phyloP scores from a whole-genome alignment of 2,797 vertebrate species.

The Brachyalestes nurse region DNA sequence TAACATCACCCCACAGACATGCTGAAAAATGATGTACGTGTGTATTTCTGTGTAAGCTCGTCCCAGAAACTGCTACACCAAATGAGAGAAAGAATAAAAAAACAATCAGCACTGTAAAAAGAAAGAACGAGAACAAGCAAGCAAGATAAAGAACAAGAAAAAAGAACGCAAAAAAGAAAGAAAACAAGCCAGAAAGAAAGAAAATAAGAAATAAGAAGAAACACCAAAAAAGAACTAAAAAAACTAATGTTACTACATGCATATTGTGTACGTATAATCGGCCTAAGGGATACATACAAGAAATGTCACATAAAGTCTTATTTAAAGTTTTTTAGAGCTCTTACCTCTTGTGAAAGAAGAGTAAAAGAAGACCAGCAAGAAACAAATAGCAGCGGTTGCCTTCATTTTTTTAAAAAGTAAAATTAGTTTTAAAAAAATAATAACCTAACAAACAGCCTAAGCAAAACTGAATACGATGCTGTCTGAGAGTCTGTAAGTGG shows the following conservation, averaged over 20 bases:
- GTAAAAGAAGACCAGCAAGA: slow-evolving; percentile 56
- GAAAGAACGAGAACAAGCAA: background rate
- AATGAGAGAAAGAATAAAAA: background rate
- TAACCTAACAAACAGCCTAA: background rate
- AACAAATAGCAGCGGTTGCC: slow-evolving; percentile 63
- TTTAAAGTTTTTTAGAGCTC: slow-evolving; percentile 4
- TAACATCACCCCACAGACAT: background rate
- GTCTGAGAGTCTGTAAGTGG: background rate
- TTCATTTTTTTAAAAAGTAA: slow-evolving; percentile 67
- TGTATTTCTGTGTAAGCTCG: background rate
- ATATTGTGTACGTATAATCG: too few species aligned
- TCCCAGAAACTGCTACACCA: background rate
- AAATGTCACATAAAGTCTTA: too few species aligned
- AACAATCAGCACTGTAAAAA: too few species aligned
- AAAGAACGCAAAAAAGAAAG: background rate
- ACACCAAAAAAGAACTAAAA: too few species aligned
- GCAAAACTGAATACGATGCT: background rate
- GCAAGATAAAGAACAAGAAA: background rate
- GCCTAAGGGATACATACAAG: too few species aligned
- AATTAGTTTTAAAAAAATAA: background rate
- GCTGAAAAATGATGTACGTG: too few species aligned
- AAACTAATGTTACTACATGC: too few species aligned
- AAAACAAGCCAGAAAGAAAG: background rate
- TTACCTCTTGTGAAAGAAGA: slow-evolving; percentile 56
- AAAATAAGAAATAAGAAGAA: background rate